These are phyloP conservation scores for Urocitellus parryii DNA, from an alignment of 2,113 vertebrate species.

Conservation along the genomic window DNA sequence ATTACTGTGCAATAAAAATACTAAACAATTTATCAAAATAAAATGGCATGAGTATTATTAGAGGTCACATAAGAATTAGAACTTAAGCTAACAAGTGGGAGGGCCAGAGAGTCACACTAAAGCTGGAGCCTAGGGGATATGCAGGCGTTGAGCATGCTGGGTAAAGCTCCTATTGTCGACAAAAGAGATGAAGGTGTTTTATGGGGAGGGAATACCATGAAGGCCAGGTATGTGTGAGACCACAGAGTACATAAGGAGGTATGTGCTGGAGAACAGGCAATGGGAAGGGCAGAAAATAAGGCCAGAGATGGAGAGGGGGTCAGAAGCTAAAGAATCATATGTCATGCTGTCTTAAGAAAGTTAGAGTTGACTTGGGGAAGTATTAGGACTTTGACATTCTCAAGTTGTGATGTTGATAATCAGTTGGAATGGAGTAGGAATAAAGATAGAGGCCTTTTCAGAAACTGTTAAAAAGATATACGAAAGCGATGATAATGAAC, in stretches of 20 bases:
- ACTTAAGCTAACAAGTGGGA: accelerated
- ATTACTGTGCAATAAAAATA: too few relatives aligned
- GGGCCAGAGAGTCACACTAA: background rate
- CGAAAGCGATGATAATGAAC: background rate
- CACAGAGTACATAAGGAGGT: accelerated
- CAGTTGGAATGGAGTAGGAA: background rate
- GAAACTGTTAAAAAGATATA: background rate
- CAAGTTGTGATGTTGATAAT: background rate
- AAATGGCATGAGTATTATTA: background rate
- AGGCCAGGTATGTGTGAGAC: too few relatives aligned
- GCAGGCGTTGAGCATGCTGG: accelerated
- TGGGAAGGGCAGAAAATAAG: too few relatives aligned
- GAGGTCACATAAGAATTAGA: background rate
- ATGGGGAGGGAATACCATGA: background rate
- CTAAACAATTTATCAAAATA: background rate
- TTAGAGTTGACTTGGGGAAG: background rate
- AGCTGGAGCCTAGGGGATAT: too few relatives aligned
- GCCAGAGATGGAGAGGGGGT: accelerated
- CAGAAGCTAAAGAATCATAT: accelerated
- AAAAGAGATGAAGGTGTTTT: background rate
- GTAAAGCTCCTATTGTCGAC: accelerated
- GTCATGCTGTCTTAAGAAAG: accelerated
- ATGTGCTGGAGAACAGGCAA: background rate
- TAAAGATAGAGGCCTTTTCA: background rate
- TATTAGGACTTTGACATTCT: background rate